Base-by-base conservation (phyloP, 2,113 vertebrate genomes). In the Varanus salvator region DNA sequence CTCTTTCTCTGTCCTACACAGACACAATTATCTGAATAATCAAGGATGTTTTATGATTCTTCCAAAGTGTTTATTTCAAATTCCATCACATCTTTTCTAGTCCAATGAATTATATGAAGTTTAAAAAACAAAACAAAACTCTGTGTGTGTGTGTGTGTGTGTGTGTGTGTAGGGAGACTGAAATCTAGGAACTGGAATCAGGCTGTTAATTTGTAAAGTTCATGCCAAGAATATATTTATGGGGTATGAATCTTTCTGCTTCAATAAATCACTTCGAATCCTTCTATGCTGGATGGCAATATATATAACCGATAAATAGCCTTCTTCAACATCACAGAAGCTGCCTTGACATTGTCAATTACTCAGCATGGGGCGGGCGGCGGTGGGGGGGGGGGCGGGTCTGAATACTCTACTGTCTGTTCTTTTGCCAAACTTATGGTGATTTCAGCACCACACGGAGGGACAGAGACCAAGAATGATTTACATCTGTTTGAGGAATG, bases 361-460 rank as follows among this genome's bases (percentile, higher is more conserved):
- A 15, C 17, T 78, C 48, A 27, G 14, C 14, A 38, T 31, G 21
- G 2, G 17, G 15, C 6, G 68, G 34, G 6, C n/a, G n/a, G n/a
- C n/a, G n/a, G n/a, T n/a, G n/a, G 15, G 25, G 29, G 38, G 38
- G 3, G 38, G 38, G 38, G 38, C 2, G 38, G 38, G 38, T 44
- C 38, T 44, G 38, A 44, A 44, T 44, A 44, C 29, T 0, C 4
- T 34, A 6, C 4, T 11, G 1, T 57, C 29, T 50, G 29, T 77
- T 34, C 64, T 66, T 44, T 44, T 54, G 11, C 17, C 60, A 54
- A 12, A 44, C 17, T 90, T 77, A 68, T 1, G 7, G 21, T 68
- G 44, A 44, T 12, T 89, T 89, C 88, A 89, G 88, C 82, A 89
- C 82, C 88, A 89, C 48, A 29, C 71, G 72, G 44, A 66, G 44